These are phyloP conservation scores for Mycogona germanica DNA, from an alignment of 2,888 invertebrate species.

Conservation along the genomic window DNA sequence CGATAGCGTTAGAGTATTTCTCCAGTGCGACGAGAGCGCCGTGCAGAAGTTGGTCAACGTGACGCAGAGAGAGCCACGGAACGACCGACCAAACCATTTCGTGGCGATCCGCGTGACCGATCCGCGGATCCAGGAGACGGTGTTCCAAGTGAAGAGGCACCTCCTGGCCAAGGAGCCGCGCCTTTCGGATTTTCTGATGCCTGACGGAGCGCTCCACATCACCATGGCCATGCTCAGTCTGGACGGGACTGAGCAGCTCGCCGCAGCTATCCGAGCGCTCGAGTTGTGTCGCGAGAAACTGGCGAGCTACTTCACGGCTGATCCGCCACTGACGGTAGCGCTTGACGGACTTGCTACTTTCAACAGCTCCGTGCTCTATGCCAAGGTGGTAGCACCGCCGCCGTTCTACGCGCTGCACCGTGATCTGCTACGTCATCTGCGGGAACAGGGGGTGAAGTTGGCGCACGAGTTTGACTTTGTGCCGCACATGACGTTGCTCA, in stretches of 20 bases:
- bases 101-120: slow-evolving; percentile 12
- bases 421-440: not conserved
- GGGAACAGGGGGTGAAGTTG: not conserved
- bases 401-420: slow-evolving; percentile 1
- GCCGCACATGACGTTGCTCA: slow-evolving; percentile 15
- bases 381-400: not conserved
- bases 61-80: not conserved
- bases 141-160: not conserved
- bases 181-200: slow-evolving; percentile 6
- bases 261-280: not conserved
- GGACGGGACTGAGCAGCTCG: not conserved
- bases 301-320: not conserved
- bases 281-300: not conserved
- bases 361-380: slow-evolving; percentile 9
- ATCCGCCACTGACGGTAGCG: slow-evolving; percentile 1
- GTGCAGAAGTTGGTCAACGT: not conserved
- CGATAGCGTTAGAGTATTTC: not conserved
- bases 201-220: slow-evolving; percentile 10
- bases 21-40: not conserved
- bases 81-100: slow-evolving; percentile 14
- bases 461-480: slow-evolving; percentile 7
- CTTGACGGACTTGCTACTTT: slow-evolving; percentile 9
- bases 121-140: not conserved
- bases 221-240: slow-evolving; percentile 11
- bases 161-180: slow-evolving; percentile 1